These are phyloP conservation scores for Columba livia DNA, from an alignment of 2,113 vertebrate genomes.

Conservation along the genomic window DNA sequence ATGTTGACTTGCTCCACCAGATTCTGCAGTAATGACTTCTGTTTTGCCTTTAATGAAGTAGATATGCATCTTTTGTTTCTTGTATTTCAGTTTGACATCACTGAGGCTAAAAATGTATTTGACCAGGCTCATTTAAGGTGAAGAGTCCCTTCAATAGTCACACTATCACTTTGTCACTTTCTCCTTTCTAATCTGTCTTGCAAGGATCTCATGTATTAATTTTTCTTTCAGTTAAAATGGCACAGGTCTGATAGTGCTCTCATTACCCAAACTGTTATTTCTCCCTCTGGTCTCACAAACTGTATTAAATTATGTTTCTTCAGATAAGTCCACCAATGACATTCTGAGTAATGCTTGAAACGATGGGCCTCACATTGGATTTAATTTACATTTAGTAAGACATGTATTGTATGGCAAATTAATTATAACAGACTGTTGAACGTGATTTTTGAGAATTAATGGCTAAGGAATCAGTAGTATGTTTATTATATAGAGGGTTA, in stretches of 20 bases:
- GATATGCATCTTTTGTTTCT: neutral
- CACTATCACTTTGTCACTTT: constrained; percentile 11
- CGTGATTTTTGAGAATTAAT: neutral
- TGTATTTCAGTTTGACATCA: neutral
- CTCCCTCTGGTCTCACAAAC: constrained; percentile 59
- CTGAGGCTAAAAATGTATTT: neutral
- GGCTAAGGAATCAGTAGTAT: neutral
- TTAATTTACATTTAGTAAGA: constrained; percentile 62
- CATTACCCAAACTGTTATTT: constrained; percentile 54
- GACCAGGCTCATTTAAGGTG: neutral
- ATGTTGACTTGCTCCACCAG: neutral
- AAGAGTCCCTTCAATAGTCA: constrained; percentile 7
- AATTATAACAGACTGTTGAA: constrained; percentile 27
- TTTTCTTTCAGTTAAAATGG: constrained; percentile 47
- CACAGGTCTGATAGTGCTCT: neutral
- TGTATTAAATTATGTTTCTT: constrained; percentile 27
- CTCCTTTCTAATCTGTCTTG: neutral
- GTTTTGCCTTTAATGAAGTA: neutral
- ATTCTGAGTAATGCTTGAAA: constrained; percentile 45
- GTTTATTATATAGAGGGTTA: neutral
- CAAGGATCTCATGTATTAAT: constrained; percentile 16
- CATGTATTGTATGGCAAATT: constrained; percentile 37
- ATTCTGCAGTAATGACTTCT: neutral
- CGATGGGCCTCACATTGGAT: neutral
- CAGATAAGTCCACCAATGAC: constrained; percentile 11